phyloP scores from a whole-genome alignment of 53 echinoderm and acorn worm genomes.

The Luidia sarsii region DNA sequence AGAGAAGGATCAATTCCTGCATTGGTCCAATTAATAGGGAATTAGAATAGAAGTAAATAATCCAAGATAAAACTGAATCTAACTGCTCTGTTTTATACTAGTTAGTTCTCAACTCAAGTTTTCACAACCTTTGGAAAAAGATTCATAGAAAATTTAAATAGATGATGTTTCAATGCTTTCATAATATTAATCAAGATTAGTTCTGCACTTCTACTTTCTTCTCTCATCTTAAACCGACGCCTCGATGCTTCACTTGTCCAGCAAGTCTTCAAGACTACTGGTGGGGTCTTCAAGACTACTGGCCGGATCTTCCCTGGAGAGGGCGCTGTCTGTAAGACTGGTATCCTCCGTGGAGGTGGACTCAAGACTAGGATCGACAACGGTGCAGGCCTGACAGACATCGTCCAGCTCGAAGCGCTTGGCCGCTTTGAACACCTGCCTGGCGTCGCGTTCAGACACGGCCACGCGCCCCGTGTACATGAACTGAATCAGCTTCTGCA shows the following conservation, averaged over 20 bases:
- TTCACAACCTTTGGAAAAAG: too few relatives aligned
- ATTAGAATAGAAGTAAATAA: too few relatives aligned
- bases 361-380: conserved; percentile 69
- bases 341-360: conserved; percentile 51
- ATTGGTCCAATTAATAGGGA: too few relatives aligned
- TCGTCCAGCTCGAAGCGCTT: conserved; percentile 75
- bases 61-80: too few relatives aligned
- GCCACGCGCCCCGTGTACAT: conserved; percentile 89
- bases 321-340: conserved; percentile 39
- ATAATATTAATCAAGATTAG: too few relatives aligned
- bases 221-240: too few relatives aligned
- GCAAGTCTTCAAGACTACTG: conserved; percentile 21
- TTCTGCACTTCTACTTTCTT: too few relatives aligned
- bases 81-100: too few relatives aligned
- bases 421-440: conserved; percentile 72
- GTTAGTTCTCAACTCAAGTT: too few relatives aligned
- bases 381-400: conserved; percentile 72
- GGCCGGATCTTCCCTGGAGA: too few relatives aligned
- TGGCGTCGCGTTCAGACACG: conserved; percentile 78
- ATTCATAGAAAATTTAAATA: too few relatives aligned
- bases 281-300: background rate
- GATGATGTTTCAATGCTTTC: background rate
- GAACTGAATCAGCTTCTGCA: conserved; percentile 81
- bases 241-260: background rate
- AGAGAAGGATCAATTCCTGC: too few relatives aligned